Percentiles rank a stretch among this genome's conserved stretches.
These are phyloP conservation scores for Epinephelus cyanopodus DNA, from an alignment of 2,113 vertebrate species.

Conservation along the genomic window DNA sequence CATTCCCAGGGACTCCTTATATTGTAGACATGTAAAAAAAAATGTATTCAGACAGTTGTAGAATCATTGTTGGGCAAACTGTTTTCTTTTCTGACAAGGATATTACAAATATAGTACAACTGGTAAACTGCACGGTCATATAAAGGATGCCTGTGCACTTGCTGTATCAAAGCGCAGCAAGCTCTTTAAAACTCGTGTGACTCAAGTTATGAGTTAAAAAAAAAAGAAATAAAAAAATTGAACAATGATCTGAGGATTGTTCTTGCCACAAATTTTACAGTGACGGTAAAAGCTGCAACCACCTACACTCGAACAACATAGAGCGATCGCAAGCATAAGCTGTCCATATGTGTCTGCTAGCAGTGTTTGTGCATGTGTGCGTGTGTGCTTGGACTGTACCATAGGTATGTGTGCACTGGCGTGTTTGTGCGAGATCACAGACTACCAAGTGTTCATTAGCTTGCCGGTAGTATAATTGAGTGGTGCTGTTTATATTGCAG, in stretches of 20 bases:
- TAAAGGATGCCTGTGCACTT: background rate
- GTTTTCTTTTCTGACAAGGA: background rate
- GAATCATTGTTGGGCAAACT: background rate
- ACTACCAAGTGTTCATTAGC: constrained; percentile 39
- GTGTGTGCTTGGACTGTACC: background rate
- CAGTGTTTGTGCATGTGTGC: background rate
- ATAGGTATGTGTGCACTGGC: background rate
- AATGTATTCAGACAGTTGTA: background rate
- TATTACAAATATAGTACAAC: background rate
- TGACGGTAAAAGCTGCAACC: constrained; percentile 8
- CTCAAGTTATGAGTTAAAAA: background rate
- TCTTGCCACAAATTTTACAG: background rate
- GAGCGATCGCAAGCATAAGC: constrained; percentile 1
- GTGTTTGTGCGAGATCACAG: constrained; percentile 37
- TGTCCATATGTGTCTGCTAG: constrained; percentile 5
- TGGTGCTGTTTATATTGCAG: constrained; percentile 63
- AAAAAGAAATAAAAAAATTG: background rate
- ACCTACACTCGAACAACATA: constrained; percentile 5
- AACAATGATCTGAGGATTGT: background rate
- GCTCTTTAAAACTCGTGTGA: background rate
- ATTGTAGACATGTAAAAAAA: background rate
- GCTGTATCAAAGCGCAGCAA: constrained; percentile 13
- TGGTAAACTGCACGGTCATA: constrained; percentile 18
- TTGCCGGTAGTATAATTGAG: constrained; percentile 57
- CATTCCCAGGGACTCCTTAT: background rate